Evolutionary conservation across 2,888 invertebrate species (phyloP).

Genomic region (Mellilla xanthometata): DNA sequence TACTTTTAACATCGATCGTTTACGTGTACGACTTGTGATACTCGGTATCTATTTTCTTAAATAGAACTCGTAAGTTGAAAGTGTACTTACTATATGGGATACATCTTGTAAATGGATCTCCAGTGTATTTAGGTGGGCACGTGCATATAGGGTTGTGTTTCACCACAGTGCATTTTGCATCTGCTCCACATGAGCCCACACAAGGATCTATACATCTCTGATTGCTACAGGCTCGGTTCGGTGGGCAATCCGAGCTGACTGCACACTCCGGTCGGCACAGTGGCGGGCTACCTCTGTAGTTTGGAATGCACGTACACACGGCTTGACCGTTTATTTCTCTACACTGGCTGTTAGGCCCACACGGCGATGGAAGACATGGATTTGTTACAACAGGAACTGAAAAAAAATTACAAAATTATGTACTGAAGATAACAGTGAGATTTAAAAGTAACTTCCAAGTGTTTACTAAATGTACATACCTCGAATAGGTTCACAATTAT

Average conservation of each 20-base stretch:
- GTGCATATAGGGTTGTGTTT: constrained; percentile 91
- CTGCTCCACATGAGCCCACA: constrained; percentile 87
- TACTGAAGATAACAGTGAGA: no score
- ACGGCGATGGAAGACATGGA: constrained; percentile 88
- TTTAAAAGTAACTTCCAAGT: neutral
- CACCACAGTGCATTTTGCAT: constrained; percentile 87
- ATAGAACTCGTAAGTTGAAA: neutral
- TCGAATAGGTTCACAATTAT: constrained; percentile 81
- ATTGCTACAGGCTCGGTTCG: constrained; percentile 88
- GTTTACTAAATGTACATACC: constrained; percentile 40
- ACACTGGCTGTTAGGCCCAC: constrained; percentile 90
- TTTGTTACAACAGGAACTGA: constrained; percentile 70
- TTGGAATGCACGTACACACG: constrained; percentile 88
- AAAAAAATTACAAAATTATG: constrained; percentile 25
- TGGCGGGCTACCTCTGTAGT: constrained; percentile 88
- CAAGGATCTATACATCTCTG: constrained; percentile 90
- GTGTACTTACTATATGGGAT: constrained; percentile 60
- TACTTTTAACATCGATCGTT: no score
- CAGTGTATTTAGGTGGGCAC: constrained; percentile 85
- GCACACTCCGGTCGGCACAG: constrained; percentile 90
- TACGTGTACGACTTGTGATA: no score
- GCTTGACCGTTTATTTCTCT: constrained; percentile 85
- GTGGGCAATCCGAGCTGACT: constrained; percentile 88
- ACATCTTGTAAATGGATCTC: constrained; percentile 90
- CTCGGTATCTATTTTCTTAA: no score